These are phyloP conservation scores for Pangasius djambal DNA, from an alignment of 2,797 vertebrate species.

Conservation along the genomic window DNA sequence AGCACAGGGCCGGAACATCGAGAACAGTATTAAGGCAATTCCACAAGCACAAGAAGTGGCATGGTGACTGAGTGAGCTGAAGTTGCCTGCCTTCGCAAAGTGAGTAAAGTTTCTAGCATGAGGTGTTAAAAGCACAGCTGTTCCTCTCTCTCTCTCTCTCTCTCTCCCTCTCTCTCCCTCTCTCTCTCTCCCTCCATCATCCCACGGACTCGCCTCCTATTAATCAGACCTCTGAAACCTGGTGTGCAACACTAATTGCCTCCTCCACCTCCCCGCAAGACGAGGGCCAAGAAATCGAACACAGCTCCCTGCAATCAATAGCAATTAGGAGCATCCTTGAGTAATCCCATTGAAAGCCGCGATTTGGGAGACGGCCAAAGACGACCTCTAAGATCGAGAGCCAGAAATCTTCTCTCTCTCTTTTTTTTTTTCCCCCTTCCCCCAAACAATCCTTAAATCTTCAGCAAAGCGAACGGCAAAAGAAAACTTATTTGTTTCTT, in stretches of 20 bases:
- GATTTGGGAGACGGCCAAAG: slow-evolving; percentile 77
- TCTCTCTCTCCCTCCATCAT: slow-evolving; percentile 29
- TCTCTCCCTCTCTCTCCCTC: not conserved
- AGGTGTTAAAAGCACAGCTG: slow-evolving; percentile 44
- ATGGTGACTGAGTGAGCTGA: not conserved
- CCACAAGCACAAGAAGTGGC: not conserved
- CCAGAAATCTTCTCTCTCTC: slow-evolving; percentile 51
- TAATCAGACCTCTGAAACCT: slow-evolving; percentile 85
- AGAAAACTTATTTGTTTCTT: slow-evolving; percentile 53
- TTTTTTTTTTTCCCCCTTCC: not conserved
- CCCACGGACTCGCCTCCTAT: slow-evolving; percentile 79
- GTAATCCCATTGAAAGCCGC: slow-evolving; percentile 90
- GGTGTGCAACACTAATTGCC: slow-evolving; percentile 86
- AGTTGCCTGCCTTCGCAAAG: not conserved
- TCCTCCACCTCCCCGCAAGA: slow-evolving; percentile 76
- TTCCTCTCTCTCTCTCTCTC: not conserved
- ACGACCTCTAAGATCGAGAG: slow-evolving; percentile 63
- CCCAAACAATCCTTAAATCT: slow-evolving; percentile 32
- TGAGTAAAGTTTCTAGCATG: slow-evolving; percentile 45
- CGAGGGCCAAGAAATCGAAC: slow-evolving; percentile 92
- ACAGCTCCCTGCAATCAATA: slow-evolving; percentile 92
- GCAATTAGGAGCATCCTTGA: slow-evolving; percentile 91
- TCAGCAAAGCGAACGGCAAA: slow-evolving; percentile 30
- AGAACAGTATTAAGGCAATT: not conserved
- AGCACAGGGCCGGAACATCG: not conserved